A percentile compares a stretch with the other conserved stretches of the same genome.
Evolutionary conservation across 37 sponge, comb jelly and placozoan species (phyloP).

Genomic region (Hexactinellida sp.): DNA sequence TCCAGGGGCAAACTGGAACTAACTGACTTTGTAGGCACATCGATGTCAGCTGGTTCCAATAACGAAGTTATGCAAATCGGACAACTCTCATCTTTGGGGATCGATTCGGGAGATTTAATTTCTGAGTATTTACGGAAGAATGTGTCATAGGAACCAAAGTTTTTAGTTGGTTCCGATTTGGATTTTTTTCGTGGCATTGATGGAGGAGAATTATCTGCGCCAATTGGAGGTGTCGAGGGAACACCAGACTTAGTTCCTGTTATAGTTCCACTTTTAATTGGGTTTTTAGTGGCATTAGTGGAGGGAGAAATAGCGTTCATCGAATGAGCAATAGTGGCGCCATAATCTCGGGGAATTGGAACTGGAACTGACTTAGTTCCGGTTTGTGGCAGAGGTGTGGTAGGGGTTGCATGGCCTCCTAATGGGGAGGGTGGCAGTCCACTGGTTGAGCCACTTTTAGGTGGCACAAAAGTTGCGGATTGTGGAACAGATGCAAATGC

Average conservation of each 20-base stretch:
- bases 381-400: no score
- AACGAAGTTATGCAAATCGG: not conserved
- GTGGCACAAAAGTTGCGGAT: no score
- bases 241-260: not conserved
- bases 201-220: not conserved
- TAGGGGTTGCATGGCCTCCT: no score
- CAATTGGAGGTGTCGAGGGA: not conserved
- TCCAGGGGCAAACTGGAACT: not conserved
- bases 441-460: no score
- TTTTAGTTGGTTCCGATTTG: not conserved
- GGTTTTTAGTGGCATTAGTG: not conserved
- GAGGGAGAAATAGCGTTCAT: not conserved
- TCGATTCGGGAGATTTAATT: not conserved
- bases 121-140: not conserved
- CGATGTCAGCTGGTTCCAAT: slow-evolving; percentile 3
- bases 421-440: no score
- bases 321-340: not conserved
- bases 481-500: no score
- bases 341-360: not conserved
- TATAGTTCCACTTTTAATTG: not conserved
- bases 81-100: not conserved
- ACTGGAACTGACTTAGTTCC: not conserved
- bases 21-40: not conserved
- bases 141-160: not conserved
- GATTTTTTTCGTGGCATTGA: not conserved